Percentiles rank a stretch among this genome's conserved stretches.
Conservation (phyloP, 2,113 vertebrate genomes). For the Carollia perspicillata region DNA sequence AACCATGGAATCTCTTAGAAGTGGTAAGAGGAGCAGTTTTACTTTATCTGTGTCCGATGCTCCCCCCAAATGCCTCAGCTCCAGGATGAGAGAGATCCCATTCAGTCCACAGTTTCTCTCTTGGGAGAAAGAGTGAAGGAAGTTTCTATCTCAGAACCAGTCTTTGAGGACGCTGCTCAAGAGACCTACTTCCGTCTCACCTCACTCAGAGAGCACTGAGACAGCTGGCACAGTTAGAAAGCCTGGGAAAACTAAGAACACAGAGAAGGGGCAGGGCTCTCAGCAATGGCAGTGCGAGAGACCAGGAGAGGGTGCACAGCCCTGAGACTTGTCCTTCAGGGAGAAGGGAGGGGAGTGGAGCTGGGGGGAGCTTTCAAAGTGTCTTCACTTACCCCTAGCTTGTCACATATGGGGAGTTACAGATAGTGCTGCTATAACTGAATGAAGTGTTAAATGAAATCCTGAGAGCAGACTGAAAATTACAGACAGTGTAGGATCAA, state of each 20-base stretch:
- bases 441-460: background rate
- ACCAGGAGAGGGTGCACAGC: too few species aligned
- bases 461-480: slow-evolving; percentile 46
- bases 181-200: background rate
- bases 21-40: background rate
- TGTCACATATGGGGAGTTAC: background rate
- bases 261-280: background rate
- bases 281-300: background rate
- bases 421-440: background rate
- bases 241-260: background rate
- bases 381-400: background rate
- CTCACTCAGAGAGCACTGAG: background rate
- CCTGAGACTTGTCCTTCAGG: background rate
- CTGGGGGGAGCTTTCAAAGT: background rate
- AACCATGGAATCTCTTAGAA: background rate
- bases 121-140: background rate
- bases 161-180: background rate
- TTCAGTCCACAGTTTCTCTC: background rate
- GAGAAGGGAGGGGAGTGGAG: background rate
- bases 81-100: background rate
- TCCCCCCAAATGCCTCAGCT: background rate
- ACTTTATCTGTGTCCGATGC: background rate
- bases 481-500: background rate
- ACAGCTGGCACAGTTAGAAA: background rate
- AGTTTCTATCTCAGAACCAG: background rate